A percentile compares a stretch with the other conserved stretches of the same genome.
phyloP scores from a whole-genome alignment of 1,140 invertebrate genomes.

The Lanistes nyassanus region DNA sequence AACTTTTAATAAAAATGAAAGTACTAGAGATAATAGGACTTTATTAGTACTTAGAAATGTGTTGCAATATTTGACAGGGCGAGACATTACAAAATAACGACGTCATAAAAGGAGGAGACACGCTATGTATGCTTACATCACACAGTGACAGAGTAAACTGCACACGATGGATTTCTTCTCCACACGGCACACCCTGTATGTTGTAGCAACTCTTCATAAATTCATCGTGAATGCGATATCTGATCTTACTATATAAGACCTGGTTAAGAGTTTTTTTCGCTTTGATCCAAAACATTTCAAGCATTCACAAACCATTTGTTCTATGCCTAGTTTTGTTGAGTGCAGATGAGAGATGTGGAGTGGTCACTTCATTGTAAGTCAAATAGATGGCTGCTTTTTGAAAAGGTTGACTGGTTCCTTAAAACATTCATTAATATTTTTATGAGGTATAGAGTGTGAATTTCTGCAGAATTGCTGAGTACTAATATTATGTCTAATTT shows the following conservation, averaged over 20 bases:
- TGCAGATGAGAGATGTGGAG: background rate
- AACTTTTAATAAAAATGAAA: no score
- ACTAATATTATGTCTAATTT: background rate
- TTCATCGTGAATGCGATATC: background rate
- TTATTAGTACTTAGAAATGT: no score
- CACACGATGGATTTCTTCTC: conserved; percentile 77
- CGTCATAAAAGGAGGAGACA: conserved; percentile 26
- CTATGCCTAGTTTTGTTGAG: no score
- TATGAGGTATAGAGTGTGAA: no score
- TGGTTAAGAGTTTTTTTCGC: background rate
- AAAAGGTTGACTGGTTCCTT: background rate
- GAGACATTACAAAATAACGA: background rate
- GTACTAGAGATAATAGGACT: no score
- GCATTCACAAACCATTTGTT: no score
- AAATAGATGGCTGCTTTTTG: background rate
- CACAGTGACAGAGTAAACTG: conserved; percentile 79
- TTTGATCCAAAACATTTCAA: background rate
- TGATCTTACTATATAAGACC: background rate
- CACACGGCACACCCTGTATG: conserved; percentile 1
- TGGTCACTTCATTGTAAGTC: background rate
- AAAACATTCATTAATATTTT: no score
- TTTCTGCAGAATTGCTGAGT: background rate
- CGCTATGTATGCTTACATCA: conserved; percentile 66
- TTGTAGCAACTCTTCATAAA: background rate
- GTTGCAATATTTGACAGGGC: no score